phyloP scores from a whole-genome alignment of 2,888 invertebrate genomes.

The Hypena proboscidalis region DNA sequence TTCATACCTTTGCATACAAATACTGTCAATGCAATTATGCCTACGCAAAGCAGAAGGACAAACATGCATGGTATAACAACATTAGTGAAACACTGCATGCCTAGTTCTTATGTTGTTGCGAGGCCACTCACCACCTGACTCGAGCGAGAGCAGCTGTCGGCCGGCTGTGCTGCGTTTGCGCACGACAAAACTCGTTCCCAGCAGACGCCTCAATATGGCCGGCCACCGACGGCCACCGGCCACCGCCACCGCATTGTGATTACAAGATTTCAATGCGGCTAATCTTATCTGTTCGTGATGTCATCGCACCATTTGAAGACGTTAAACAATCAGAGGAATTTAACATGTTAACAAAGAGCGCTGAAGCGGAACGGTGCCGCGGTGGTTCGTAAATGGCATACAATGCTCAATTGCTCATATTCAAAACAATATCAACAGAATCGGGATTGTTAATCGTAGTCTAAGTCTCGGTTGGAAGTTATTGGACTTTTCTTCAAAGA shows the following conservation, averaged over 20 bases:
- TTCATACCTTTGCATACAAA: too few relatives aligned
- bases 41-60: too few relatives aligned
- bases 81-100: too few relatives aligned
- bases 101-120: constrained; percentile 59
- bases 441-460: too few relatives aligned
- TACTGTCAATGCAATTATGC: too few relatives aligned
- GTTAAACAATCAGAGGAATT: too few relatives aligned
- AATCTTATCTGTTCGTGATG: constrained; percentile 13
- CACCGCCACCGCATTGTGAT: constrained; percentile 41
- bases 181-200: constrained; percentile 78
- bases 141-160: constrained; percentile 76
- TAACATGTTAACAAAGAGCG: too few relatives aligned
- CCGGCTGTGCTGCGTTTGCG: constrained; percentile 74
- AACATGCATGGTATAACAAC: too few relatives aligned
- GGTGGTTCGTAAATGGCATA: constrained; percentile 28
- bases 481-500: too few relatives aligned
- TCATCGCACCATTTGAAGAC: background rate
- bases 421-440: constrained; percentile 47
- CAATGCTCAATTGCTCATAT: constrained; percentile 41
- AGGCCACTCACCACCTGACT: constrained; percentile 80
- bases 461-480: too few relatives aligned
- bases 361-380: too few relatives aligned
- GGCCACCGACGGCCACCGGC: constrained; percentile 55
- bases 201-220: constrained; percentile 75
- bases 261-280: constrained; percentile 41